These are phyloP conservation scores for Ctena decussata DNA, from an alignment of 2,888 invertebrate genomes.

Conservation along the genomic window DNA sequence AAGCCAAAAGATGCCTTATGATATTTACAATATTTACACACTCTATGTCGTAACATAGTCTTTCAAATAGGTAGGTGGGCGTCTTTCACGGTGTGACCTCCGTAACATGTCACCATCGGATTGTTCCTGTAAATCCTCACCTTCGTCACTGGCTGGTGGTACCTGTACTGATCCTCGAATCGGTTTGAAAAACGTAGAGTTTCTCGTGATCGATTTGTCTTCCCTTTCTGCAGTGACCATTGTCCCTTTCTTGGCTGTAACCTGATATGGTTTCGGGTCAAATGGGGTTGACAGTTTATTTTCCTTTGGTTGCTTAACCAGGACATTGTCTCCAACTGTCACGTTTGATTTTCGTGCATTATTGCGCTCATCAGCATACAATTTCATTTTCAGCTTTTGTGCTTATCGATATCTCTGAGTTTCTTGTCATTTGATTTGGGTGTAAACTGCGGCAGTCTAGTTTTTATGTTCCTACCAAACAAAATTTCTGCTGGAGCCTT, in stretches of 20 bases:
- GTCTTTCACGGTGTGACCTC: not conserved
- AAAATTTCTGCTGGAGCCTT: not conserved
- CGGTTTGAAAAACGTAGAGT: constrained; percentile 14
- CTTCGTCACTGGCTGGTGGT: not conserved
- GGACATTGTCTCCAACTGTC: not conserved
- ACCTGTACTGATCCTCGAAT: constrained; percentile 4
- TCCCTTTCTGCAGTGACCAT: constrained; percentile 11
- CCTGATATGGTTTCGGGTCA: not conserved
- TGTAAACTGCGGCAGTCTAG: not conserved
- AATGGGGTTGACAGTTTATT: not conserved
- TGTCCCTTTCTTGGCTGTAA: constrained; percentile 4
- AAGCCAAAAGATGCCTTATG: not conserved
- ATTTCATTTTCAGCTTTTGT: not conserved
- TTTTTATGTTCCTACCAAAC: not conserved
- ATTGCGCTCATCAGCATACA: not conserved
- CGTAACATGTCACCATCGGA: not conserved
- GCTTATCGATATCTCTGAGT: not conserved
- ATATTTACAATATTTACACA: not conserved
- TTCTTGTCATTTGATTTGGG: not conserved
- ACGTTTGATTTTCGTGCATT: not conserved
- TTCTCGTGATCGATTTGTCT: not conserved
- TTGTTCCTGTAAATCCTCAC: too few species aligned
- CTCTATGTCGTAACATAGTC: not conserved
- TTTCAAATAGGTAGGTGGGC: not conserved
- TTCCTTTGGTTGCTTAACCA: not conserved